A percentile compares a stretch with the other conserved stretches of the same genome.
These are phyloP conservation scores for Phalloptychus januarius DNA, from an alignment of 2,797 vertebrate genomes.

Conservation along the genomic window DNA sequence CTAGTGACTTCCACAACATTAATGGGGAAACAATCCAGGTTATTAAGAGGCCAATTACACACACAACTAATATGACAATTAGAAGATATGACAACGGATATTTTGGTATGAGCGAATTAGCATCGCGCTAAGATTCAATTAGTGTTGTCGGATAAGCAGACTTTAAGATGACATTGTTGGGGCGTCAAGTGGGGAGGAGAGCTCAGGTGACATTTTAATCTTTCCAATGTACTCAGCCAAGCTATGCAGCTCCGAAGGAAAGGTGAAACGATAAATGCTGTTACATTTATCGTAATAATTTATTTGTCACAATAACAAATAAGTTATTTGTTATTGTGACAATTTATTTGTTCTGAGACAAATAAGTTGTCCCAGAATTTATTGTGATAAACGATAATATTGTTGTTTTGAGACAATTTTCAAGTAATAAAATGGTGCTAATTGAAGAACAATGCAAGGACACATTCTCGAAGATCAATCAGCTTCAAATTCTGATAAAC, in stretches of 20 bases:
- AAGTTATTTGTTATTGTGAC: too few relatives aligned
- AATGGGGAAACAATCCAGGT: conserved; percentile 74
- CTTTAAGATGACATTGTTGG: conserved; percentile 40
- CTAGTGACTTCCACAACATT: conserved; percentile 64
- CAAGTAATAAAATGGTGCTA: too few relatives aligned
- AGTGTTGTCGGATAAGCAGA: conserved; percentile 51
- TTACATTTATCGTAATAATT: too few relatives aligned
- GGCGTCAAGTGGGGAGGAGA: conserved; percentile 28
- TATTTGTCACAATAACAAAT: too few relatives aligned
- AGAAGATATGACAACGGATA: conserved; percentile 62
- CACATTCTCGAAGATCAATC: too few relatives aligned
- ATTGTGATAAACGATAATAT: too few relatives aligned
- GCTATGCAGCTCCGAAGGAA: not conserved
- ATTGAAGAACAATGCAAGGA: too few relatives aligned
- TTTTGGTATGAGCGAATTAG: conserved; percentile 68
- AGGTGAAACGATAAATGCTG: not conserved
- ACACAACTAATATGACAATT: conserved; percentile 72
- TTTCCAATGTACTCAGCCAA: not conserved
- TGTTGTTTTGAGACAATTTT: too few relatives aligned
- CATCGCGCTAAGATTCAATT: conserved; percentile 71
- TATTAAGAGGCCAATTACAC: conserved; percentile 72
- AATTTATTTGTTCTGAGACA: too few relatives aligned
- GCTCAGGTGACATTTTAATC: conserved; percentile 50
- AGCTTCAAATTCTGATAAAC: too few relatives aligned
- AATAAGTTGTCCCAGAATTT: too few relatives aligned